Percentiles rank a stretch among this genome's conserved stretches.
Conservation (phyloP, 2,888 invertebrate genomes). For the Agrochola lota region DNA sequence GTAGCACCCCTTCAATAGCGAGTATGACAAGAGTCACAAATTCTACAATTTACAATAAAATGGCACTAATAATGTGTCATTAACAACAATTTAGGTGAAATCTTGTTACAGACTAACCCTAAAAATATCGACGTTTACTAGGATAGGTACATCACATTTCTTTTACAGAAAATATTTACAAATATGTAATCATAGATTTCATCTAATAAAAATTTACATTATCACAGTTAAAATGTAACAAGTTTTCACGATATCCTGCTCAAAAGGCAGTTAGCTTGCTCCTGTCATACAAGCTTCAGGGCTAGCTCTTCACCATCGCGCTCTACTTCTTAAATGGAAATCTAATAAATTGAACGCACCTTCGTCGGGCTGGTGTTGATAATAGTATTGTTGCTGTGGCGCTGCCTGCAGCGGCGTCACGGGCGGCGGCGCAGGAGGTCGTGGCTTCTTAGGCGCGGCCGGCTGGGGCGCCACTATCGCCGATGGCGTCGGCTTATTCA, state of each 20-base stretch:
- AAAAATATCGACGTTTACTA: conserved; percentile 84
- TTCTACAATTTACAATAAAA: conserved; percentile 90
- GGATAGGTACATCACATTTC: conserved; percentile 86
- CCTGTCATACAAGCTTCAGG: conserved; percentile 91
- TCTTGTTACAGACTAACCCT: conserved; percentile 91
- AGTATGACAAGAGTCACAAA: conserved; percentile 91
- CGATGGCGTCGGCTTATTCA: conserved; percentile 81
- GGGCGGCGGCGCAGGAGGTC: conserved; percentile 86
- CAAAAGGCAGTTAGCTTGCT: conserved; percentile 88
- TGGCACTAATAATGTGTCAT: conserved; percentile 90
- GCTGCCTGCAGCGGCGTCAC: conserved; percentile 85
- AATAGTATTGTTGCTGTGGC: conserved; percentile 90
- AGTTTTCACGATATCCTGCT: conserved; percentile 88
- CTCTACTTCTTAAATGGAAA: conserved; percentile 90
- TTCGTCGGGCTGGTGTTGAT: conserved; percentile 91
- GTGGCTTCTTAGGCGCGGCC: conserved; percentile 88
- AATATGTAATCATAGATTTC: conserved; percentile 85
- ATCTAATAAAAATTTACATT: conserved; percentile 89
- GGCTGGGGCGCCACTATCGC: conserved; percentile 87
- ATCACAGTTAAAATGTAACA: conserved; percentile 91
- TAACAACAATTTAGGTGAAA: conserved; percentile 89
- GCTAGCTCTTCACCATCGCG: conserved; percentile 91
- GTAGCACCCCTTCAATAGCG: conserved; percentile 91
- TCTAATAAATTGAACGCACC: conserved; percentile 91
- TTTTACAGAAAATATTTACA: conserved; percentile 87